Percentiles rank a stretch among this genome's conserved stretches.
Conservation (phyloP, 2,113 vertebrate species). For the human region DNA sequence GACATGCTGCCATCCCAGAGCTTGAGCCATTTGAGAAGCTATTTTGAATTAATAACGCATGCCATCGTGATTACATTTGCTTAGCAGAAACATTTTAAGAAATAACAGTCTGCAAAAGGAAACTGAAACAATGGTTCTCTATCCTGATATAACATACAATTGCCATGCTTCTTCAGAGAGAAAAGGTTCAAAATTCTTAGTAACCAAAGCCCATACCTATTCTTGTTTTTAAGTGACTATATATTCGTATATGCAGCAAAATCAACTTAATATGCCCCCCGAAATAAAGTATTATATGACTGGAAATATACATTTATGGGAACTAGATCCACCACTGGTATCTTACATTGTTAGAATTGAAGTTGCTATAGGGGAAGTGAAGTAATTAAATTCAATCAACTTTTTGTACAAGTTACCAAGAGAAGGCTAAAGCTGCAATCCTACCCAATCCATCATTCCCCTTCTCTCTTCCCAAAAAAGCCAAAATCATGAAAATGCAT, state of each 20-base stretch:
- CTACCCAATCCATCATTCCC: neutral
- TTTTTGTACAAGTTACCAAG: neutral
- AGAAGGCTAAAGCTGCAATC: neutral
- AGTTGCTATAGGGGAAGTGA: neutral
- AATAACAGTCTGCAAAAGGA: constrained; percentile 69
- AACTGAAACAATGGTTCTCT: constrained; percentile 64
- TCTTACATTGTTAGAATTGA: neutral
- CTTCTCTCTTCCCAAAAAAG: neutral
- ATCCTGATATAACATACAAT: constrained; percentile 56
- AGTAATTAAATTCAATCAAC: constrained; percentile 55
- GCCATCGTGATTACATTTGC: constrained; percentile 83
- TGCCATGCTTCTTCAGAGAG: constrained; percentile 58
- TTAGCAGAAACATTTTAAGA: constrained; percentile 77
- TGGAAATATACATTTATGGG: neutral
- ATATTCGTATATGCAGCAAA: constrained; percentile 15
- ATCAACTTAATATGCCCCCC: constrained; percentile 27
- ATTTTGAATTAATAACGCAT: constrained; percentile 87
- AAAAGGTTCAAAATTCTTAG: constrained; percentile 52
- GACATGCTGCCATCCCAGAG: constrained; percentile 77
- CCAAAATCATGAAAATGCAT: neutral
- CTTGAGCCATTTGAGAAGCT: constrained; percentile 84
- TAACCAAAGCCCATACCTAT: constrained; percentile 35
- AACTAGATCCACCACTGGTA: constrained; percentile 28
- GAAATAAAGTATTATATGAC: constrained; percentile 14
- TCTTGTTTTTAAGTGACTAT: constrained; percentile 48